Evolutionary conservation across 2,797 vertebrate genomes (phyloP), one percentile per base, ranked within the genome.

Genomic region (Molossus molossus): DNA sequence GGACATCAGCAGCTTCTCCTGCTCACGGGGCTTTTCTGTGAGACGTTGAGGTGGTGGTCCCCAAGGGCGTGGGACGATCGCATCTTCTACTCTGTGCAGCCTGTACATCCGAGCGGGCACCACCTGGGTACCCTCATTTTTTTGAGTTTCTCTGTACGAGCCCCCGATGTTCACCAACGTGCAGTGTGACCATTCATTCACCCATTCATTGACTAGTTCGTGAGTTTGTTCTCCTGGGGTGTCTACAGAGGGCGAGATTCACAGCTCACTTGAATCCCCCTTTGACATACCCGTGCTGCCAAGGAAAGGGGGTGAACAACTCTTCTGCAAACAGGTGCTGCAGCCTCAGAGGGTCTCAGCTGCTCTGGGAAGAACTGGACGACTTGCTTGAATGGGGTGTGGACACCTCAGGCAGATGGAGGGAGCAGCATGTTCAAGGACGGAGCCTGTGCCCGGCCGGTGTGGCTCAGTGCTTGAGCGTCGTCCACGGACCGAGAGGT

Each of bases 301-400:
- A 18, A 64, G 62, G 62, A 1, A 0, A 0, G 4, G 2, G 12
- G 1, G 4, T 0, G 21, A 5, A 3, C 18, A 14, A 20, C 15
- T 55, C 14, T 21, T 21, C 0, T 25, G 15, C 25, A 53, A 25
- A 1, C 17, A 0, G 1, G 18, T 23, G 12, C 17, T 40, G 18
- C 7, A 0, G 62, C 29, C 29, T 55, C 23, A 2, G 37, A 48
- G 62, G 9, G 8, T 18, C 15, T 14, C 33, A 40, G 48, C 6
- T 3, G 0, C n/a, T 2, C 0, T 15, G 60, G n/a, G 50, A 53
- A n/a, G 29, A 29, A 4, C 6, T 55, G 33, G 5, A 11, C 11
- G 0, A 1, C 3, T 1, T 20, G n/a, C 37, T 17, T 17, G 48
- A n/a, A 17, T 2, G 9, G 1, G 6, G n/a, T 25, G n/a, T 37